phyloP scores from a whole-genome alignment of 2,888 invertebrate genomes.

The Hirtodrosophila confusa region DNA sequence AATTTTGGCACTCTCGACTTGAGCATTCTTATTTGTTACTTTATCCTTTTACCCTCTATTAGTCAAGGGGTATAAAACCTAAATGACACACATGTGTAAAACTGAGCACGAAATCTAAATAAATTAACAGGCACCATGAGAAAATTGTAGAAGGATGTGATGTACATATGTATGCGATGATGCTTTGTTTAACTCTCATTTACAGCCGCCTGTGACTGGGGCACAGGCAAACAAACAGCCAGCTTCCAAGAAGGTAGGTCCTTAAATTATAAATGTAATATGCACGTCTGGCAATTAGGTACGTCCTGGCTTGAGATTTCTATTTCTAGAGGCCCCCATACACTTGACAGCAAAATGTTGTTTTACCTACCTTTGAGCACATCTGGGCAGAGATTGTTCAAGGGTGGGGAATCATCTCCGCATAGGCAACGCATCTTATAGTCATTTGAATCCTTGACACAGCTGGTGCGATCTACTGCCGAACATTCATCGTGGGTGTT shows the following conservation, averaged over 20 bases:
- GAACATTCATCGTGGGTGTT: constrained; percentile 87
- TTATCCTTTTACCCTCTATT: neutral
- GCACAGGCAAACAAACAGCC: constrained; percentile 36
- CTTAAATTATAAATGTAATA: constrained; percentile 66
- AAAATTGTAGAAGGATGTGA: neutral
- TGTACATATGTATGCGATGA: constrained; percentile 22
- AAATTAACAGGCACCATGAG: constrained; percentile 39
- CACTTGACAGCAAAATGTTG: neutral
- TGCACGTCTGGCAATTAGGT: constrained; percentile 64
- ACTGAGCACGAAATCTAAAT: constrained; percentile 44
- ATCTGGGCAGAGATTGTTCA: constrained; percentile 88
- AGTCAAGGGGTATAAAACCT: neutral
- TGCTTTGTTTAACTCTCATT: constrained; percentile 79
- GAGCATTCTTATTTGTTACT: neutral
- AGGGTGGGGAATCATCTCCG: constrained; percentile 88
- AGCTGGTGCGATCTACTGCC: constrained; percentile 87
- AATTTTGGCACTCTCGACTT: neutral
- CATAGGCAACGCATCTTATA: constrained; percentile 88
- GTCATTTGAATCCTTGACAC: constrained; percentile 88
- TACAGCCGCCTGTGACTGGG: constrained; percentile 51
- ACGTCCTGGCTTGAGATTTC: constrained; percentile 28
- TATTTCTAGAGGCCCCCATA: constrained; percentile 37
- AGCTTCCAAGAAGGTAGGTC: constrained; percentile 28
- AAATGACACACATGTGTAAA: constrained; percentile 30
- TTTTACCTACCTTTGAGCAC: constrained; percentile 86